These are phyloP conservation scores for Alaudala cheleensis DNA, from an alignment of 2,113 vertebrate genomes.

Conservation along the genomic window DNA sequence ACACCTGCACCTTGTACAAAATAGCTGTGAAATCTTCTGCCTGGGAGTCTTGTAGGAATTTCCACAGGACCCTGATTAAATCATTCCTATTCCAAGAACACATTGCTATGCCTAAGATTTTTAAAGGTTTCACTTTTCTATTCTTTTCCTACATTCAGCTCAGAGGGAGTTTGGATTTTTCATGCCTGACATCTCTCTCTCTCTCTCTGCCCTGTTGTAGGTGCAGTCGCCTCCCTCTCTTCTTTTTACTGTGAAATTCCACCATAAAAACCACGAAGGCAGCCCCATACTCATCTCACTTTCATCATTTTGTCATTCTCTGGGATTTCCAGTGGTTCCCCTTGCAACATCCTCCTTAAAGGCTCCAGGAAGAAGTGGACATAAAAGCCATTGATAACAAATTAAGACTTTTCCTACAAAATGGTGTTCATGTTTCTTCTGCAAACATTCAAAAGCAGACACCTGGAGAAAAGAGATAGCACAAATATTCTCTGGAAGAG, in stretches of 20 bases:
- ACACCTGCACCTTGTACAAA: background rate
- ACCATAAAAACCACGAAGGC: background rate
- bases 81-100: background rate
- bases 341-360: background rate
- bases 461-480: background rate
- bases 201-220: background rate
- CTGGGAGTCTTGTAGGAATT: background rate
- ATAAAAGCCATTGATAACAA: background rate
- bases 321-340: background rate
- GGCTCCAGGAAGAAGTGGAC: background rate
- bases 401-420: background rate
- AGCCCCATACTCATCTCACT: background rate
- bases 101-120: fast-evolving
- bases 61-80: background rate
- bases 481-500: background rate
- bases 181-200: background rate
- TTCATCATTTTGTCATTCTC: background rate
- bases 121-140: background rate
- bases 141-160: background rate
- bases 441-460: background rate
- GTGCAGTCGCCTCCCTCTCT: background rate
- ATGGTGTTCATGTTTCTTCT: background rate
- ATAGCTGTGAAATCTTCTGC: background rate
- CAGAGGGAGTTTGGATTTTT: background rate
- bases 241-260: background rate